phyloP scores from a whole-genome alignment of 2,888 invertebrate genomes.

The Lycaena phlaeas region DNA sequence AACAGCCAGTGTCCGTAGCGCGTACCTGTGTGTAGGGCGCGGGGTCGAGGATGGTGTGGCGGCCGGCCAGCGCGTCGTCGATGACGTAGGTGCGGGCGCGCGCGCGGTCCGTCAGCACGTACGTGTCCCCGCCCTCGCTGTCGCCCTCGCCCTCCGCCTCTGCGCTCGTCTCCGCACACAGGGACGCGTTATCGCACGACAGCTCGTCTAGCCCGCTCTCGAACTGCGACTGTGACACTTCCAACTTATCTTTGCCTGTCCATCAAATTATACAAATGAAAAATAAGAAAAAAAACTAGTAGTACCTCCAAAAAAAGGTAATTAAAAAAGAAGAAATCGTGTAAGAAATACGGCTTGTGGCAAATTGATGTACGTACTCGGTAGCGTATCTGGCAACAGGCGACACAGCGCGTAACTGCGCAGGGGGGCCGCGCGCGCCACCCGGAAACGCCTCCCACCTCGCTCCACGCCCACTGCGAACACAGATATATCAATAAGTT shows the following conservation, averaged over 20 bases:
- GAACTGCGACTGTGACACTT: slow-evolving; percentile 30
- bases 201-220: slow-evolving; percentile 29
- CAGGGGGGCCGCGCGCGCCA: slow-evolving; percentile 48
- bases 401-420: slow-evolving; percentile 50
- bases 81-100: slow-evolving; percentile 48
- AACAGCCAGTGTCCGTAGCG: too few species aligned
- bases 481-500: too few species aligned
- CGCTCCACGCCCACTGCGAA: slow-evolving; percentile 26
- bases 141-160: slow-evolving; percentile 22
- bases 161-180: slow-evolving; percentile 34
- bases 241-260: slow-evolving; percentile 42
- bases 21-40: slow-evolving; percentile 17
- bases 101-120: slow-evolving; percentile 50
- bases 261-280: background rate
- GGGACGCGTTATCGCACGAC: slow-evolving; percentile 30
- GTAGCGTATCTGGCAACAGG: slow-evolving; percentile 31
- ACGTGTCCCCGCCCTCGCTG: slow-evolving; percentile 37
- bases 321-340: too few species aligned
- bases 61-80: slow-evolving; percentile 39
- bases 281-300: too few species aligned
- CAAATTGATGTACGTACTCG: background rate
- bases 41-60: slow-evolving; percentile 41
- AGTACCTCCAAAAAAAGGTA: too few species aligned
- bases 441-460: slow-evolving; percentile 31
- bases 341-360: too few species aligned